Conservation (phyloP, 1,140 invertebrate species). For the Paralvinella palmiformis region DNA sequence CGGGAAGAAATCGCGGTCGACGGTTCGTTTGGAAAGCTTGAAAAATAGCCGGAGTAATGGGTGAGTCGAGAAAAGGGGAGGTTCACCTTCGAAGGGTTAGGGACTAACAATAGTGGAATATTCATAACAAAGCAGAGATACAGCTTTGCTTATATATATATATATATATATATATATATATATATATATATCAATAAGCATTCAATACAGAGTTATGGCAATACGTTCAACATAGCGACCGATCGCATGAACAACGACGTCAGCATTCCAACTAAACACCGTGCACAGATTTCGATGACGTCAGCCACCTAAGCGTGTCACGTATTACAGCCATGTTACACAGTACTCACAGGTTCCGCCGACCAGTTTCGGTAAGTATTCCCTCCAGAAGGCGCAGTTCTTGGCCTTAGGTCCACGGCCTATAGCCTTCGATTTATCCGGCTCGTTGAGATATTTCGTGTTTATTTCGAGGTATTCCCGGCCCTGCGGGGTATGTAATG, state of each 20-base stretch:
- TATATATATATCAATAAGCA: neutral
- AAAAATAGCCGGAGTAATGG: too few species aligned
- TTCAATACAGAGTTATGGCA: neutral
- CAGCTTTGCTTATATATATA: neutral
- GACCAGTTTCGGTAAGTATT: constrained; percentile 83
- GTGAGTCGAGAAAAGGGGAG: too few species aligned
- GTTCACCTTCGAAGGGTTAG: too few species aligned
- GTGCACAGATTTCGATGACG: neutral
- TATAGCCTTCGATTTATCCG: constrained; percentile 45
- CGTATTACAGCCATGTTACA: neutral
- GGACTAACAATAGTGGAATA: too few species aligned
- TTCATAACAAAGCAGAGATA: too few species aligned
- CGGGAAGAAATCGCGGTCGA: too few species aligned
- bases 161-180: neutral
- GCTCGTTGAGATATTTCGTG: constrained; percentile 57
- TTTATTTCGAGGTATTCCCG: constrained; percentile 80
- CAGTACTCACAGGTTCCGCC: constrained; percentile 54
- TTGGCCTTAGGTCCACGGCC: constrained; percentile 79
- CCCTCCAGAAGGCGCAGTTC: constrained; percentile 94
- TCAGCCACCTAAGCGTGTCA: neutral
- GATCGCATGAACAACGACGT: neutral
- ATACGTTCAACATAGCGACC: neutral
- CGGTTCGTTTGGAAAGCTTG: too few species aligned
- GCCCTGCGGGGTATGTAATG: constrained; percentile 71
- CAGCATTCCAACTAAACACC: neutral